These are phyloP conservation scores for Abscondita cerata DNA, from an alignment of 2,888 invertebrate species.

Conservation along the genomic window DNA sequence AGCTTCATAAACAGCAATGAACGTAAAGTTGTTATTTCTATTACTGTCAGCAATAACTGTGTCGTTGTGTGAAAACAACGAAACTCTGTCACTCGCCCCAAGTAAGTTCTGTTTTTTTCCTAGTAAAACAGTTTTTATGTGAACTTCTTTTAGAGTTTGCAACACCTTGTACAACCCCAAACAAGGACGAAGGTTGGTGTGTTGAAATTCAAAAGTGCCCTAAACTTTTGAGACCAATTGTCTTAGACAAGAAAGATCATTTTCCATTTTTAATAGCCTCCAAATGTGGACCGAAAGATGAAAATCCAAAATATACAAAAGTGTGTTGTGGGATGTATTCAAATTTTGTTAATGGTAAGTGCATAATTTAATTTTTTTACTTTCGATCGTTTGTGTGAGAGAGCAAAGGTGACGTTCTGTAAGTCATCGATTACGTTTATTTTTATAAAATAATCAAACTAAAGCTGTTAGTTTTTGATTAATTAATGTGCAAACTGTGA, in stretches of 20 bases:
- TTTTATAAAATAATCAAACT: no score
- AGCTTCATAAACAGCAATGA: no score
- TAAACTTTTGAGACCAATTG: constrained; percentile 43
- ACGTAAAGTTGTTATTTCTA: no score
- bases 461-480: no score
- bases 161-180: constrained; percentile 57
- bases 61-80: not conserved
- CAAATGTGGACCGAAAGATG: constrained; percentile 47
- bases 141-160: constrained; percentile 44
- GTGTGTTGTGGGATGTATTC: constrained; percentile 52
- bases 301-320: constrained; percentile 42
- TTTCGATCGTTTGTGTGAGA: no score
- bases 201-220: constrained; percentile 56
- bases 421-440: no score
- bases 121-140: no score
- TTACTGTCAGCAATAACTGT: no score
- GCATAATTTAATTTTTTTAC: no score
- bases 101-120: constrained; percentile 1
- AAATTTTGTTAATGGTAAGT: constrained; percentile 8
- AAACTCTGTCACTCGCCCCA: not conserved
- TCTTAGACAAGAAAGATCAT: not conserved
- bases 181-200: constrained; percentile 56
- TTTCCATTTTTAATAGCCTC: constrained; percentile 45
- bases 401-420: no score
- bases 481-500: no score